Evolutionary conservation across 2,797 vertebrate genomes (phyloP).

Genomic region (Ataeniobius toweri): DNA sequence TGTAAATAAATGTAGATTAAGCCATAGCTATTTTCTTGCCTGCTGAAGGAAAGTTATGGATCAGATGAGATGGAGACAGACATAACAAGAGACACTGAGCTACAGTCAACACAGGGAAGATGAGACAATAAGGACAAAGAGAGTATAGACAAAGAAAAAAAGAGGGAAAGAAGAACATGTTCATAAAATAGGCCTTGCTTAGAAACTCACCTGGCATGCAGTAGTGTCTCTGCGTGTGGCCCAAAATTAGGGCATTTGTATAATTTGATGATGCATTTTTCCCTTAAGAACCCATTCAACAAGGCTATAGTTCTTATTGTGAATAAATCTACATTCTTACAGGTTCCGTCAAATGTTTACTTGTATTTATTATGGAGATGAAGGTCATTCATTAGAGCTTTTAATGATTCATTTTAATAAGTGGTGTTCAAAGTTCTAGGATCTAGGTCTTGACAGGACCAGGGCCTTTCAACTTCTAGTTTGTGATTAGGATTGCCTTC

Average conservation of each 20-base stretch:
- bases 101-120: no score
- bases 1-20: no score
- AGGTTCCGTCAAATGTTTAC: not conserved
- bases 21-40: no score
- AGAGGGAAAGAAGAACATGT: no score
- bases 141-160: no score
- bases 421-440: not conserved
- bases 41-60: no score
- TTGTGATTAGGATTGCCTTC: not conserved
- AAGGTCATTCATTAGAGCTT: not conserved
- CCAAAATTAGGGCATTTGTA: slow-evolving; percentile 65
- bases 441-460: not conserved
- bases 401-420: not conserved
- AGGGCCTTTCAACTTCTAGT: not conserved
- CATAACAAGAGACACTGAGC: no score
- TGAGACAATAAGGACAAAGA: no score
- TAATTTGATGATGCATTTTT: slow-evolving; percentile 56
- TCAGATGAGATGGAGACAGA: no score
- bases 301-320: slow-evolving; percentile 28
- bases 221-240: slow-evolving; percentile 41
- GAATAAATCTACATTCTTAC: slow-evolving; percentile 20
- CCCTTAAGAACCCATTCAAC: slow-evolving; percentile 35
- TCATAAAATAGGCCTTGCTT: slow-evolving; percentile 59
- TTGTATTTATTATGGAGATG: not conserved
- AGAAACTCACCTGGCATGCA: slow-evolving; percentile 60